Percentiles rank a stretch among this genome's conserved stretches.
These are phyloP conservation scores for Anoplophora glabripennis DNA, from an alignment of 1,140 invertebrate genomes.

Conservation along the genomic window DNA sequence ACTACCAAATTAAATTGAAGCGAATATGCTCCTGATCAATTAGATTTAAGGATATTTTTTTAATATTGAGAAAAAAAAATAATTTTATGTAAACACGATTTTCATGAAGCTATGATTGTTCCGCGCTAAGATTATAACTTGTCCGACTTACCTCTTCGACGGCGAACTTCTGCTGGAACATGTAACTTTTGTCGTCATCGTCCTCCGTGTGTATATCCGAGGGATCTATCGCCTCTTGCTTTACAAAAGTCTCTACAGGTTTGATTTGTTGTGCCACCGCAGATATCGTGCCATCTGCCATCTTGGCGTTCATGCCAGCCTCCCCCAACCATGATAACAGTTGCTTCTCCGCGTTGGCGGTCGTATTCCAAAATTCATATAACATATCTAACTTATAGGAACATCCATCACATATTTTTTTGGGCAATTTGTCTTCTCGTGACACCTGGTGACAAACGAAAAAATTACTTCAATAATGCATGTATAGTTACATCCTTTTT, in stretches of 20 bases:
- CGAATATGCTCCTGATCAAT: too few species aligned
- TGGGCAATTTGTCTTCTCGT: slow-evolving; percentile 58
- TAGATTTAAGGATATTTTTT: too few species aligned
- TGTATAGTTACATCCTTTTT: too few species aligned
- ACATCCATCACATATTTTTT: slow-evolving; percentile 61
- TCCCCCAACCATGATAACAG: slow-evolving; percentile 55
- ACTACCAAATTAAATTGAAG: too few species aligned
- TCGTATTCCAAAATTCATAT: slow-evolving; percentile 60
- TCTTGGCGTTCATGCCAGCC: slow-evolving; percentile 46
- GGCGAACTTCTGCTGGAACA: slow-evolving; percentile 17
- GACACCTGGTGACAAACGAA: slow-evolving; percentile 51
- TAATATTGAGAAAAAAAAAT: too few species aligned
- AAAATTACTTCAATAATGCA: not conserved
- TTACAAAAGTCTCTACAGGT: slow-evolving; percentile 31
- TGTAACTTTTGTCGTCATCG: slow-evolving; percentile 12
- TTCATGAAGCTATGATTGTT: too few species aligned
- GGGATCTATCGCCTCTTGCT: slow-evolving; percentile 35
- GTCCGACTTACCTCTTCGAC: slow-evolving; percentile 20
- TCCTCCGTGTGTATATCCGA: slow-evolving; percentile 15
- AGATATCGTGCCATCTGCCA: slow-evolving; percentile 38
- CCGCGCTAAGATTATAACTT: too few species aligned
- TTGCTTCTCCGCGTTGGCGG: slow-evolving; percentile 57
- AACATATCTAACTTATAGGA: slow-evolving; percentile 59
- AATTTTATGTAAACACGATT: too few species aligned
- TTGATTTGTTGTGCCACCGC: slow-evolving; percentile 30